Evolutionary conservation across 1,140 invertebrate species (phyloP).

Genomic region (Magallana ariakensis): DNA sequence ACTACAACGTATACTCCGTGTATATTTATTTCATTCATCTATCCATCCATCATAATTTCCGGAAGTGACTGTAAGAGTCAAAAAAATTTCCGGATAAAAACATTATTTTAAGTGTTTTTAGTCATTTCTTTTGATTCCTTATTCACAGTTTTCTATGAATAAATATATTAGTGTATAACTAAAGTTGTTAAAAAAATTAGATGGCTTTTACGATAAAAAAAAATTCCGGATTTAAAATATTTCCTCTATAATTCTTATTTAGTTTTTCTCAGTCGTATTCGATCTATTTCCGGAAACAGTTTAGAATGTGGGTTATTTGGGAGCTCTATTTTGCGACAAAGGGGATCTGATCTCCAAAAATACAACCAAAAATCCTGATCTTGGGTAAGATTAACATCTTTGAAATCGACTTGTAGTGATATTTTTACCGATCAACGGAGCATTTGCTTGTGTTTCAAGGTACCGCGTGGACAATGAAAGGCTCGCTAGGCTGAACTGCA

Average conservation of each 20-base stretch:
- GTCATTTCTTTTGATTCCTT: too few species aligned
- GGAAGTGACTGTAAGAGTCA: too few species aligned
- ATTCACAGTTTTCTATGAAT: too few species aligned
- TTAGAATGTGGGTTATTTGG: background rate
- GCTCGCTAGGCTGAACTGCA: background rate
- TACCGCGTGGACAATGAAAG: background rate
- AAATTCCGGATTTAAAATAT: background rate
- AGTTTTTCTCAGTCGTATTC: slow-evolving; percentile 27
- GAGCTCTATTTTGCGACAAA: background rate
- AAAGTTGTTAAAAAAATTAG: too few species aligned
- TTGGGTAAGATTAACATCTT: background rate
- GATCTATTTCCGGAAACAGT: slow-evolving; percentile 32
- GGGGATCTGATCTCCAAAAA: background rate
- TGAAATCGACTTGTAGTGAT: background rate
- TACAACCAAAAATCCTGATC: background rate
- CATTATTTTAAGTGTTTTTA: too few species aligned
- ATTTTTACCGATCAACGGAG: background rate
- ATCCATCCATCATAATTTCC: too few species aligned
- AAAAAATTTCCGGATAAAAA: too few species aligned
- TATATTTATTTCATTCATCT: too few species aligned
- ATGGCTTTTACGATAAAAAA: background rate
- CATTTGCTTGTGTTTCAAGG: background rate
- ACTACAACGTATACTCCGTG: too few species aligned
- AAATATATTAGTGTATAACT: too few species aligned
- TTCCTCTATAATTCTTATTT: background rate